phyloP scores from a whole-genome alignment of 2,888 invertebrate genomes.

The Mesorhabditis belari region DNA sequence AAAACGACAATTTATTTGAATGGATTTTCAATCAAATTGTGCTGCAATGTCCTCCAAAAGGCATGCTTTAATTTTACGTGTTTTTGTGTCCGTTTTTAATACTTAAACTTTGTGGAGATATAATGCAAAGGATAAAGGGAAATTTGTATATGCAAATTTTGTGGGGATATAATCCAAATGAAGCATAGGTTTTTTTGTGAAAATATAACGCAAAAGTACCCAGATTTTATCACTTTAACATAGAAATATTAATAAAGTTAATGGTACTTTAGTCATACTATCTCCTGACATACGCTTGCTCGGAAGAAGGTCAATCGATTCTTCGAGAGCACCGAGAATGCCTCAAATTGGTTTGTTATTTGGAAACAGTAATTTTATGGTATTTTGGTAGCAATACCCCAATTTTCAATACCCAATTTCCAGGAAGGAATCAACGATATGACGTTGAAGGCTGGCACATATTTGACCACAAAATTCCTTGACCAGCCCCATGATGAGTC shows the following conservation, averaged over 20 bases:
- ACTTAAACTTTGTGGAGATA: not conserved
- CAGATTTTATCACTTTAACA: not conserved
- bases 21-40: too few species aligned
- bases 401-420: slow-evolving; percentile 3
- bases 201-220: too few species aligned
- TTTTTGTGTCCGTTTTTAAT: too few species aligned
- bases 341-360: slow-evolving; percentile 23
- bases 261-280: slow-evolving; percentile 46
- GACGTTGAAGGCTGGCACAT: slow-evolving; percentile 51
- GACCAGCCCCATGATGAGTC: slow-evolving; percentile 41
- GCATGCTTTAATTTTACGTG: too few species aligned
- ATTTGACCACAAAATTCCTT: slow-evolving; percentile 50
- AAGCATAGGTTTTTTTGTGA: too few species aligned
- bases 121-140: too few species aligned
- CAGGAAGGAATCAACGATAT: slow-evolving; percentile 51
- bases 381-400: not conserved
- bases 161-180: too few species aligned
- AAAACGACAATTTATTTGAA: too few species aligned
- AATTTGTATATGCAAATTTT: too few species aligned
- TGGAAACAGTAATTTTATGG: not conserved
- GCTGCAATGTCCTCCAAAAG: too few species aligned
- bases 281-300: slow-evolving; percentile 50
- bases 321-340: slow-evolving; percentile 45
- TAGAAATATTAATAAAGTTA: not conserved
- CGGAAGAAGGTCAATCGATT: slow-evolving; percentile 47